Evolutionary conservation across 2,888 invertebrate genomes (phyloP).

Genomic region (Noctua fimbriata): DNA sequence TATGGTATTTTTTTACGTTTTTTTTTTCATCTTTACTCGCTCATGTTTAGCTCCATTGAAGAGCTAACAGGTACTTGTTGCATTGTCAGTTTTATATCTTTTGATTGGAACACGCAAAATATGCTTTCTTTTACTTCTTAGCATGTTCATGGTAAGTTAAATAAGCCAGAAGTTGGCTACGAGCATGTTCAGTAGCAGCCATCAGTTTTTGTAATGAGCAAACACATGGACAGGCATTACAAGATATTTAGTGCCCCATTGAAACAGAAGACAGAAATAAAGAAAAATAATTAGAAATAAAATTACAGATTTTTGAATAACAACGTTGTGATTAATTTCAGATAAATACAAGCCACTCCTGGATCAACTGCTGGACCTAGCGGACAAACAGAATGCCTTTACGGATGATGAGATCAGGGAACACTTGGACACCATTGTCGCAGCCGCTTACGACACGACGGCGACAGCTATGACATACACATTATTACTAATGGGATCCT

Average conservation of each 20-base stretch:
- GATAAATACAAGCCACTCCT: constrained; percentile 46
- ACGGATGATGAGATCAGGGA: constrained; percentile 43
- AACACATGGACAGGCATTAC: not conserved
- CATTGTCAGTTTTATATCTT: too few relatives aligned
- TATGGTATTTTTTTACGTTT: too few relatives aligned
- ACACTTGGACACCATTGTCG: constrained; percentile 48
- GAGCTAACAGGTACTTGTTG: too few relatives aligned
- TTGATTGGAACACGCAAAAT: too few relatives aligned
- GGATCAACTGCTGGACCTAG: constrained; percentile 40
- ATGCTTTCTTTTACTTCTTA: too few relatives aligned
- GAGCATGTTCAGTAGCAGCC: not conserved
- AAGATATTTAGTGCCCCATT: not conserved
- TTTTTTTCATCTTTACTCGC: too few relatives aligned
- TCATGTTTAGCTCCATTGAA: too few relatives aligned
- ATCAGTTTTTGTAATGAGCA: not conserved
- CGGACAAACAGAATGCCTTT: constrained; percentile 10
- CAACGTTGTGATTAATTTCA: constrained; percentile 9
- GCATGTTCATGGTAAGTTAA: too few relatives aligned
- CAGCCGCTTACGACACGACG: constrained; percentile 42
- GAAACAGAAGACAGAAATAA: not conserved
- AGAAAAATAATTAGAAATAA: not conserved
- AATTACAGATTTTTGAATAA: not conserved
- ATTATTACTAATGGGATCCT: constrained; percentile 35
- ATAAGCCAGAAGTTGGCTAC: not conserved
- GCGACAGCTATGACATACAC: constrained; percentile 11